A percentile compares a stretch with the other conserved stretches of the same genome.
phyloP scores from a whole-genome alignment of 2,113 vertebrate species.

The Felis chaus region DNA sequence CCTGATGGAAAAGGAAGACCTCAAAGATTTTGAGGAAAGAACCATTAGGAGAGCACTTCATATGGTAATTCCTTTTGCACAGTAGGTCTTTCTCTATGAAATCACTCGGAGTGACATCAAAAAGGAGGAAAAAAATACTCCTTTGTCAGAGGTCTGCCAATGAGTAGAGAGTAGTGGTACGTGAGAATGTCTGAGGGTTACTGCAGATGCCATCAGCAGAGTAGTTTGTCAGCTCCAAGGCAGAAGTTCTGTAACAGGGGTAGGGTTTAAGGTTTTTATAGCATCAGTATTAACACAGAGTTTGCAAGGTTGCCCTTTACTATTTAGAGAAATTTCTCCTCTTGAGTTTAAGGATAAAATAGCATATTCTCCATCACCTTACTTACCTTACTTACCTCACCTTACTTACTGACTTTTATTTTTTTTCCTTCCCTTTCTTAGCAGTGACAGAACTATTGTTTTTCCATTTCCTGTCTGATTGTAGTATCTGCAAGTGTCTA shows the following conservation, averaged over 20 bases:
- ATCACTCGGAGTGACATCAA: neutral
- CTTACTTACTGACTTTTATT: neutral
- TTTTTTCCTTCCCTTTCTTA: neutral
- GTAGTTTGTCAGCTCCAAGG: neutral
- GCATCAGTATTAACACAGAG: neutral
- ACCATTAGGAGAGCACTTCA: neutral
- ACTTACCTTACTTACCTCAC: neutral
- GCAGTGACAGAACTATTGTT: neutral
- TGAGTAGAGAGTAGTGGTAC: neutral
- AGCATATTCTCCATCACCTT: neutral
- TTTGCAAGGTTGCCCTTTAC: neutral
- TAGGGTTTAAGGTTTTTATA: neutral
- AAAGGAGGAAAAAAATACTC: neutral
- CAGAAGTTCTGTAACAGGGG: neutral
- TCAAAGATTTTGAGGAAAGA: neutral
- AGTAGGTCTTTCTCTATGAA: neutral
- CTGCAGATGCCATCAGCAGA: neutral
- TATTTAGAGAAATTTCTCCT: constrained; percentile 1
- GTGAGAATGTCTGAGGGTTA: neutral
- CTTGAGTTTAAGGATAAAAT: neutral
- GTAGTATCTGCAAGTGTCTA: neutral
- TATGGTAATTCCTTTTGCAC: neutral
- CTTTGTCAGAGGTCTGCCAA: neutral
- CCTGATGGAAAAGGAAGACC: neutral
- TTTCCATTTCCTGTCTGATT: neutral